These are phyloP conservation scores for Solen grandis DNA, from an alignment of 1,140 invertebrate species.

Conservation along the genomic window DNA sequence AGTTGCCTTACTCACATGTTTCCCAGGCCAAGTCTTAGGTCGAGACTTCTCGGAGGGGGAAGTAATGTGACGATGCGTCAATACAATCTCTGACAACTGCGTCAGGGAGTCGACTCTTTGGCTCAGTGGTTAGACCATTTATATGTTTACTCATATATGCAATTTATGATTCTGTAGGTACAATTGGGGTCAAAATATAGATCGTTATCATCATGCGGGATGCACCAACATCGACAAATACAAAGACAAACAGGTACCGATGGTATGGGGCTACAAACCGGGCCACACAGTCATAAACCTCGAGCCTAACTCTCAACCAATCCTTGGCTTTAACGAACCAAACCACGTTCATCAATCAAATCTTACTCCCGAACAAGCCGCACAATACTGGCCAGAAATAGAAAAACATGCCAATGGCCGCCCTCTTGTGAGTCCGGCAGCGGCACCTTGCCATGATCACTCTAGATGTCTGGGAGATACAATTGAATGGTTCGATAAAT, in stretches of 20 bases:
- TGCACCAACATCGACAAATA: background rate
- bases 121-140: too few relatives aligned
- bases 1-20: too few relatives aligned
- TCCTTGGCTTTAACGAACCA: constrained; percentile 66
- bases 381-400: constrained; percentile 51
- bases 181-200: constrained; percentile 9
- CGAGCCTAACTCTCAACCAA: constrained; percentile 25
- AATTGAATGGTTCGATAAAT: constrained; percentile 59
- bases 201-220: background rate
- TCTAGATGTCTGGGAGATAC: constrained; percentile 10
- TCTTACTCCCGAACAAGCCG: constrained; percentile 48
- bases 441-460: constrained; percentile 40
- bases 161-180: too few relatives aligned
- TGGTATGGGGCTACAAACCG: constrained; percentile 56
- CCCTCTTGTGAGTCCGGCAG: constrained; percentile 56
- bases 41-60: too few relatives aligned
- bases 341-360: constrained; percentile 58
- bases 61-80: too few relatives aligned
- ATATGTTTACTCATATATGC: too few relatives aligned
- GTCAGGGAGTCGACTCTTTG: too few relatives aligned
- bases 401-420: constrained; percentile 39
- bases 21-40: too few relatives aligned
- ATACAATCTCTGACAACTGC: too few relatives aligned
- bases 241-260: constrained; percentile 41
- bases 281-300: constrained; percentile 24